These are phyloP conservation scores for Pomatostomus ruficeps DNA, from an alignment of 2,113 vertebrate genomes.

Conservation along the genomic window DNA sequence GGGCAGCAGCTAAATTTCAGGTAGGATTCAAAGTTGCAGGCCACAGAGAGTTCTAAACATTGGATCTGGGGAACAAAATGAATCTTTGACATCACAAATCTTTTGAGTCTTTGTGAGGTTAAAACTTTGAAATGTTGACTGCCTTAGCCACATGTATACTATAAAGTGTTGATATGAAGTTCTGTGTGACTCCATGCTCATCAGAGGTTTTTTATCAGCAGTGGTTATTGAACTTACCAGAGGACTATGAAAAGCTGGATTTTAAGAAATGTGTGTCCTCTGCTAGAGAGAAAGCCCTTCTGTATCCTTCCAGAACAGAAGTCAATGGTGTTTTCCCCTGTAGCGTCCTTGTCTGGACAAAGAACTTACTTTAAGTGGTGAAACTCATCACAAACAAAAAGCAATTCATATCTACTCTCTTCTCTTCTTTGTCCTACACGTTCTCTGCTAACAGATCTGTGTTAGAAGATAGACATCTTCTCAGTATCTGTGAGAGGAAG, in stretches of 20 bases:
- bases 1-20: background rate
- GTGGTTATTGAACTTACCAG: background rate
- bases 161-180: background rate
- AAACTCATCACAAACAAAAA: background rate
- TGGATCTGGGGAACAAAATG: background rate
- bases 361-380: background rate
- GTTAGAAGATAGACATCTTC: background rate
- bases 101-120: background rate
- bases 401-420: accelerated
- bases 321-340: background rate
- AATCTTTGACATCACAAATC: background rate
- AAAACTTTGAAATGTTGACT: background rate
- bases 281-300: background rate
- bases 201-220: background rate
- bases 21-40: background rate
- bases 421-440: background rate
- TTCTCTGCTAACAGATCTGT: background rate
- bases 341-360: background rate
- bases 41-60: background rate
- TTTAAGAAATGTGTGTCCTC: background rate
- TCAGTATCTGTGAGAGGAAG: background rate
- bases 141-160: background rate
- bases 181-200: background rate
- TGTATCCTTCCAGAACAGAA: background rate
- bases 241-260: background rate